Percentiles rank a stretch among this genome's conserved stretches.
phyloP scores from a whole-genome alignment of 37 sponge, comb jelly and placozoan genomes.

The Amphimedon queenslandica region DNA sequence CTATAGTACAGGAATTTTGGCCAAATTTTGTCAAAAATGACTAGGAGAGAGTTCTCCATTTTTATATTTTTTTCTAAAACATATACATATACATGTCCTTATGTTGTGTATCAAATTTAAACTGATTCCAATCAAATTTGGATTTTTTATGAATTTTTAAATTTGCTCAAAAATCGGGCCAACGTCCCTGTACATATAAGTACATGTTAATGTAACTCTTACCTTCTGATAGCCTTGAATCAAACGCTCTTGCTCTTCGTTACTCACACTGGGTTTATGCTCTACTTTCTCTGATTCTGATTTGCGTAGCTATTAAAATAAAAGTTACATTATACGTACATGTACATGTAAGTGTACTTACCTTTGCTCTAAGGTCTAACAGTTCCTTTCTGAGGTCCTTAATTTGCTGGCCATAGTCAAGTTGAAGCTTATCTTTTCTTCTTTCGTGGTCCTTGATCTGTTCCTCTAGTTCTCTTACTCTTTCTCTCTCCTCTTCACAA shows the following conservation, averaged over 20 bases:
- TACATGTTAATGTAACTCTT: not conserved
- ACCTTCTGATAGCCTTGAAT: slow-evolving; percentile 72
- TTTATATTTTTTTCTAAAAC: too few relatives aligned
- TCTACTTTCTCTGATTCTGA: not conserved
- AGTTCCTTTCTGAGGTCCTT: not conserved
- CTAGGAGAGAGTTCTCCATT: too few relatives aligned
- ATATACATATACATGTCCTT: too few relatives aligned
- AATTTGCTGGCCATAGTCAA: not conserved
- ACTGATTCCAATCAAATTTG: too few relatives aligned
- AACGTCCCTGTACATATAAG: too few relatives aligned
- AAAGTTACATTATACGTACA: not conserved
- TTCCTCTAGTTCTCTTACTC: slow-evolving; percentile 4
- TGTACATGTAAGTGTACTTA: not conserved
- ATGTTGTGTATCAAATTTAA: too few relatives aligned
- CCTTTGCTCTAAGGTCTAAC: not conserved
- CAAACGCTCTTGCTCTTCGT: slow-evolving; percentile 56
- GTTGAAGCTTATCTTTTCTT: not conserved
- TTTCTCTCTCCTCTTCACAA: slow-evolving; percentile 5
- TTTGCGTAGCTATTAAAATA: not conserved
- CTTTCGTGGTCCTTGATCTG: not conserved
- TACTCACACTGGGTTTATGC: not conserved
- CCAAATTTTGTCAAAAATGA: too few relatives aligned
- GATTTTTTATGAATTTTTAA: too few relatives aligned
- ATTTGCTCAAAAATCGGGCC: too few relatives aligned
- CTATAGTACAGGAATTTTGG: too few relatives aligned